Evolutionary conservation across 2,113 vertebrate species (phyloP), one percentile per base, ranked within the genome.

Genomic region (Amazona vittata): DNA sequence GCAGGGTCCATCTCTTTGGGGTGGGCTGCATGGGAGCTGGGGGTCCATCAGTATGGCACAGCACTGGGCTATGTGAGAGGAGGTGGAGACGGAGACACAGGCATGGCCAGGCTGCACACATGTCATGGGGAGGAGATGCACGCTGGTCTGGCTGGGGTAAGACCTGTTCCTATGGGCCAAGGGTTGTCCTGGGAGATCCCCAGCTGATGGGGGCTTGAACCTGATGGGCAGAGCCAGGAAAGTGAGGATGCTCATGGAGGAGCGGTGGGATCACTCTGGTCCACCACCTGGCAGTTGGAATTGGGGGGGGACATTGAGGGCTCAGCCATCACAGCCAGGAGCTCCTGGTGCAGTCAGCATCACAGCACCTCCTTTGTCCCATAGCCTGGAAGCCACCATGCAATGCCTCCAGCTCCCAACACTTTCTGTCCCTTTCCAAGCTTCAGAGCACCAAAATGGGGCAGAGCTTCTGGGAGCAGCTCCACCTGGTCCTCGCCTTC

Each of bases 371-470:
- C 20, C 37, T 71, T 20, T 59, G 16, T 41, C 33, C 62, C 22
- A 15, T 10, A 6, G 16, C 14, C 69, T 89, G 50, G 31, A 47
- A 87, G 24, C 33, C 52, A 60, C 33, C 6, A 17, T 64, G 46
- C 7, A 0, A 0, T 31, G 6, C 11, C 4, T 10, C 8, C 70
- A 67, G 15, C 33, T 5, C 14, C 17, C 52, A 52, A 11, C 5
- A 2, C 28, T 74, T 89, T 47, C 37, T 60, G 91, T 70, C 41
- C 3, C 3, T 89, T 93, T 81, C 57, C 9, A 7, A 17, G 6
- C 12, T 76, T 25, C 31, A 94, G 83, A 90, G 37, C 19, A 89
- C 4, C 73, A 65, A 92, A 76, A 97, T 97, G 96, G 41, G 60
- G 20, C 77, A 76, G 49, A 87, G 24, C 7, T 47, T 69, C 59